Conservation (phyloP, 2,888 invertebrate genomes). For the Tupiocoris notatus region DNA sequence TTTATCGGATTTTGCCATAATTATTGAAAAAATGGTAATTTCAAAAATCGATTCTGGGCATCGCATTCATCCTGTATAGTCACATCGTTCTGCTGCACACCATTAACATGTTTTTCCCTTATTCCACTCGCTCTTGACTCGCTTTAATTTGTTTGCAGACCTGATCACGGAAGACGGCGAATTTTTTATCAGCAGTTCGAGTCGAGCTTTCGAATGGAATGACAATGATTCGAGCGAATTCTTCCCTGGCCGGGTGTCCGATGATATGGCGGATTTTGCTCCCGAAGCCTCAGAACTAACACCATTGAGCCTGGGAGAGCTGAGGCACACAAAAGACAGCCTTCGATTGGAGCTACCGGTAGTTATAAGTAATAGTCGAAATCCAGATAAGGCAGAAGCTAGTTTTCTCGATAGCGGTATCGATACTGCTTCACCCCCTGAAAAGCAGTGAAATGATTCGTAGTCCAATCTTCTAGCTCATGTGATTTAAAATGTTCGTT, state of each 20-base stretch:
- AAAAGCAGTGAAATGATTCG: background rate
- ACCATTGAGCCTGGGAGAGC: slow-evolving; percentile 60
- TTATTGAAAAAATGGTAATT: no score
- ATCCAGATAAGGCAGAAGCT: slow-evolving; percentile 58
- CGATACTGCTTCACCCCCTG: slow-evolving; percentile 36
- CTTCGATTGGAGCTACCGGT: slow-evolving; percentile 65
- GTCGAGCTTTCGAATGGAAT: slow-evolving; percentile 65
- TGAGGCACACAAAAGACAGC: slow-evolving; percentile 69
- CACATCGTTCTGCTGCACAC: no score
- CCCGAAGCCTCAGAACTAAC: slow-evolving; percentile 51
- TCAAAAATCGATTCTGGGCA: no score
- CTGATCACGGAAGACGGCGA: slow-evolving; percentile 61
- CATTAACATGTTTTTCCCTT: no score
- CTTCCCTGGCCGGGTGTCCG: slow-evolving; percentile 47
- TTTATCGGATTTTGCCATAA: no score
- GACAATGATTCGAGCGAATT: slow-evolving; percentile 47
- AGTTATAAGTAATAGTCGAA: slow-evolving; percentile 9
- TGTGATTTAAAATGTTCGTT: no score
- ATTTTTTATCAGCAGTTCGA: slow-evolving; percentile 71
- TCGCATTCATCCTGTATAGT: no score
- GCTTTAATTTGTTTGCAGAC: no score
- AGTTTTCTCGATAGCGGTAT: slow-evolving; percentile 58
- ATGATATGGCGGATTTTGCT: slow-evolving; percentile 27
- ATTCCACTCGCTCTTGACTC: no score
- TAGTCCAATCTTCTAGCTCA: no score